phyloP scores from a whole-genome alignment of 2,888 invertebrate species.

The Melinaea marsaeus region DNA sequence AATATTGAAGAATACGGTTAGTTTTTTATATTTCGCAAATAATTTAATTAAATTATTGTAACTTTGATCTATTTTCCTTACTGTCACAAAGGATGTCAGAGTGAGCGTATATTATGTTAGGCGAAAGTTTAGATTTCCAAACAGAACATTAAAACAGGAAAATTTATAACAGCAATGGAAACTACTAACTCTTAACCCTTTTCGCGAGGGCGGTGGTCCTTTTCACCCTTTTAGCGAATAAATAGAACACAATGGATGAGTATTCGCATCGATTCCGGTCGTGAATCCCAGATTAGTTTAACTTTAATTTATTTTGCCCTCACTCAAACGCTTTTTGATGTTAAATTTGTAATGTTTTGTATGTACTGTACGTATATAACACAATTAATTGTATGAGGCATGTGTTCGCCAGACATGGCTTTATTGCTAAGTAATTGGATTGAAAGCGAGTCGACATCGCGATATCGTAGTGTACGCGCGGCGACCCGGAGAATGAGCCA shows the following conservation, averaged over 20 bases:
- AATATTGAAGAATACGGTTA: no score
- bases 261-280: slow-evolving; percentile 29
- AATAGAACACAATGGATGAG: slow-evolving; percentile 38
- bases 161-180: slow-evolving; percentile 25
- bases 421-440: slow-evolving; percentile 32
- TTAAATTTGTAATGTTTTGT: slow-evolving; percentile 21
- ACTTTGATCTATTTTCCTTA: no score
- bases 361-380: slow-evolving; percentile 2
- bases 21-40: no score
- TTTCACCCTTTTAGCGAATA: slow-evolving; percentile 49
- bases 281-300: slow-evolving; percentile 32
- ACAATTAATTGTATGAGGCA: slow-evolving; percentile 14
- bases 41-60: no score
- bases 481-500: slow-evolving; percentile 32
- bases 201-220: slow-evolving; percentile 32
- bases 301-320: slow-evolving; percentile 30
- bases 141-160: slow-evolving; percentile 11
- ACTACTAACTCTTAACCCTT: slow-evolving; percentile 27
- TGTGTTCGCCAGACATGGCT: slow-evolving; percentile 4
- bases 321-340: slow-evolving; percentile 26
- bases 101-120: no score
- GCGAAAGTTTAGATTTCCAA: background rate
- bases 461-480: slow-evolving; percentile 40
- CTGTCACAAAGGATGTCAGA: no score
- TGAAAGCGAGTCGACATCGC: slow-evolving; percentile 28